Evolutionary conservation across 2,888 invertebrate genomes (phyloP), one percentile per base, ranked within the genome.

Genomic region (Gasteruption jaculator): DNA sequence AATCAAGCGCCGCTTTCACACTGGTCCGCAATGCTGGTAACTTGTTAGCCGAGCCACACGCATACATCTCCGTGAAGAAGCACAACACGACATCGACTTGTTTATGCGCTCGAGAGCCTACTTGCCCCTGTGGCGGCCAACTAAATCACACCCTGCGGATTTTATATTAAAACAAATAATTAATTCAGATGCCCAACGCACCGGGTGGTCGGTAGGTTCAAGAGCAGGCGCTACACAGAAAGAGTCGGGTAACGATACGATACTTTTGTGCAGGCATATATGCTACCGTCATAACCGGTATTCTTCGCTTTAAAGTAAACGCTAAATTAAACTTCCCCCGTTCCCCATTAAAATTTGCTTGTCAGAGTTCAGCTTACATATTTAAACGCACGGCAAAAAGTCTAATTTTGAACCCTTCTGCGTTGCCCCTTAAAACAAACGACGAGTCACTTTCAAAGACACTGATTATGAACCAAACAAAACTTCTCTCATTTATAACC

Each of bases 91-190:
- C 24, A 26, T 45, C 54, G 64, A 58, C 63, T 64, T 65, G 65
- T 69, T 69, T 69, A 69, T 68, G 63, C 54, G 56, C 51, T 58
- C 53, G 49, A 48, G 41, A 46, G 46, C 49, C 51, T 43, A 54
- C 45, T 54, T 45, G 53, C 50, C 58, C 63, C 59, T 46, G 62
- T 57, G 58, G 59, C 62, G 66, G 60, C 57, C 59, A 62, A 60
- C 63, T 68, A 68, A 65, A 68, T 68, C 67, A 69, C 65, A 61
- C 60, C 65, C 65, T 57, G 63, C 57, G 61, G 67, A 65, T 67
- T 68, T 65, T 63, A 68, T 66, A 68, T 69, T 68, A 68, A 68
- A 68, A 68, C 65, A 68, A 69, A 68, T 69, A 68, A 69, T 69
- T 69, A 68, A 69, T 68, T 69, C 66, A 57, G 63, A 60, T 64